Evolutionary conservation across 2,113 vertebrate genomes (phyloP).

Genomic region (Cryptomyrus ogoouensis): DNA sequence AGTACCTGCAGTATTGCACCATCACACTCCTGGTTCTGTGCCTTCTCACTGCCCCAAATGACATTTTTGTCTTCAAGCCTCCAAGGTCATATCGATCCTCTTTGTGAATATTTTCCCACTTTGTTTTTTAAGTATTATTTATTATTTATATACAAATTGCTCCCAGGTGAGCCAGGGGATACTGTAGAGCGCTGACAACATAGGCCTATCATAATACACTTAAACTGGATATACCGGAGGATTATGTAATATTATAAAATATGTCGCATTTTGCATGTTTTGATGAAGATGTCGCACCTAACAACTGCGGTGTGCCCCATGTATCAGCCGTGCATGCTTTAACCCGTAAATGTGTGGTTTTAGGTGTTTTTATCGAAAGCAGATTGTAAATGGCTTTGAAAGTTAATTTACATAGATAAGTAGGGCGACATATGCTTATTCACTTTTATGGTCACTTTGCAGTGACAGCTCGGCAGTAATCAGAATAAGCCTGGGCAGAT

Average conservation of each 20-base stretch:
- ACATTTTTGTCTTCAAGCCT: neutral
- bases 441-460: slow-evolving; percentile 45
- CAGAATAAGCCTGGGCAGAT: slow-evolving; percentile 32
- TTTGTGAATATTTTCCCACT: neutral
- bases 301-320: neutral
- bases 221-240: neutral
- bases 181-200: neutral
- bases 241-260: neutral
- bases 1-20: neutral
- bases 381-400: slow-evolving; percentile 25
- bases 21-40: neutral
- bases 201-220: neutral
- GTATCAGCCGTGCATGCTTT: neutral
- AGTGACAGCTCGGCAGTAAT: slow-evolving; percentile 25
- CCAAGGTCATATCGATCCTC: neutral
- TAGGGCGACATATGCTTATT: slow-evolving; percentile 29
- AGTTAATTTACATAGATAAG: slow-evolving; percentile 30
- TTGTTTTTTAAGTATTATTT: neutral
- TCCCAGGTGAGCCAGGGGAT: neutral
- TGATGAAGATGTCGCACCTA: neutral
- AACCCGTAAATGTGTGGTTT: neutral
- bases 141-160: neutral
- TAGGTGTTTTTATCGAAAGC: slow-evolving; percentile 30
- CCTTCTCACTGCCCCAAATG: neutral
- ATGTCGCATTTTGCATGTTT: neutral